Base-by-base conservation (phyloP, 2,888 invertebrate genomes). In the Scaeva pyrastri region DNA sequence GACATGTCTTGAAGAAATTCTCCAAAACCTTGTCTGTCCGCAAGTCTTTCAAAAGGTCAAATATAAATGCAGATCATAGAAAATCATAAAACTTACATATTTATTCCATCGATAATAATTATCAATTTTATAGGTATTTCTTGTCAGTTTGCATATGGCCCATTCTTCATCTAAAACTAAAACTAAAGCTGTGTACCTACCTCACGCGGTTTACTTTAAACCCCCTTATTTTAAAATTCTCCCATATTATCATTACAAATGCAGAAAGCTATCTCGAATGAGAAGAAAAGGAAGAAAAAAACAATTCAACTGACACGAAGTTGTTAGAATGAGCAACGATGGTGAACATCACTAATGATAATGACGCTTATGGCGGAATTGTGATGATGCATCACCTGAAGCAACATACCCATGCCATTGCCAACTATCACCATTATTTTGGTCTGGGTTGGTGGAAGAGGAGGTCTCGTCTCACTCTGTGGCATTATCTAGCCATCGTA, bases 291-390 rank as follows among this genome's bases (percentile, higher is more conserved):
- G 62, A 12, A 41, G 36, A n/a, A 39, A 36, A 14, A 75, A 52
- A 58, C 58, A 79, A 66, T 60, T 60, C 71, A 66, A 62, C 85
- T 76, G 60, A 79, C 75, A 79, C 68, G 52, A 77, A 60, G 81
- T 74, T 77, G 86, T 77, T 86, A 78, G 50, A 50, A 58, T 74
- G 86, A 82, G 71, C 86, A 78, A 74, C 73, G 86, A 82, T 66
- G 77, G 82, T 71, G 82, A 82, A 82, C 86, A 31, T 31, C 31
- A 86, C 78, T 78, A 66, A 66, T 78, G 86, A 77, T 60, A 85
- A 80, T 82, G 86, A 77, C 74, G 81, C 64, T 82, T 77, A 74
- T 66, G 76, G 72, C 77, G 58, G 58, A 71, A 64, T 66, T 55
- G 71, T 75, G 80, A 74, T 79, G 80, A 75, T 85, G 84, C 80